phyloP scores from a whole-genome alignment of 2,113 vertebrate species.

The Pelecanoides urinatrix region DNA sequence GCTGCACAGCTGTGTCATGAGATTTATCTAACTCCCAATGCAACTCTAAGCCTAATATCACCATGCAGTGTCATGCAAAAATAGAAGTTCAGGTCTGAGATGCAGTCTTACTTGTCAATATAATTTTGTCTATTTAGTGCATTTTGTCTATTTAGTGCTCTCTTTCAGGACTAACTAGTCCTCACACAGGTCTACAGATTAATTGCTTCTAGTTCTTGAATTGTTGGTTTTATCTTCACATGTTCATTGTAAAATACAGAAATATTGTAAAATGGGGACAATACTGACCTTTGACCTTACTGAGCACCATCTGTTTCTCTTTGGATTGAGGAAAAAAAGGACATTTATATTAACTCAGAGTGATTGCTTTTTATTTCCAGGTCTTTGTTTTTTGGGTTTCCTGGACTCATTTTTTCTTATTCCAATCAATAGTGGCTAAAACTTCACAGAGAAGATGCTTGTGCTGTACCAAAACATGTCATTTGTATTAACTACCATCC shows the following conservation, averaged over 20 bases:
- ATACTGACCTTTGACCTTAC: neutral
- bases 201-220: neutral
- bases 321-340: neutral
- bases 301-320: neutral
- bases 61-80: neutral
- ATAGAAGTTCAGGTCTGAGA: neutral
- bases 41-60: neutral
- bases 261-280: neutral
- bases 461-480: neutral
- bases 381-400: neutral
- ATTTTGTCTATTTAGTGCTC: neutral
- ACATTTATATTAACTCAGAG: neutral
- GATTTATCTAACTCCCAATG: neutral
- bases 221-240: neutral
- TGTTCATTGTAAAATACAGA: neutral
- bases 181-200: neutral
- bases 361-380: neutral
- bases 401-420: neutral
- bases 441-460: neutral
- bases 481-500: neutral
- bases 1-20: neutral
- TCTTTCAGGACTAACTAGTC: neutral
- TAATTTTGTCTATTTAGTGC: neutral
- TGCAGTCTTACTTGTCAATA: neutral
- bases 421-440: neutral